These are phyloP conservation scores for Elegia similella DNA, from an alignment of 2,888 invertebrate species.

Conservation along the genomic window DNA sequence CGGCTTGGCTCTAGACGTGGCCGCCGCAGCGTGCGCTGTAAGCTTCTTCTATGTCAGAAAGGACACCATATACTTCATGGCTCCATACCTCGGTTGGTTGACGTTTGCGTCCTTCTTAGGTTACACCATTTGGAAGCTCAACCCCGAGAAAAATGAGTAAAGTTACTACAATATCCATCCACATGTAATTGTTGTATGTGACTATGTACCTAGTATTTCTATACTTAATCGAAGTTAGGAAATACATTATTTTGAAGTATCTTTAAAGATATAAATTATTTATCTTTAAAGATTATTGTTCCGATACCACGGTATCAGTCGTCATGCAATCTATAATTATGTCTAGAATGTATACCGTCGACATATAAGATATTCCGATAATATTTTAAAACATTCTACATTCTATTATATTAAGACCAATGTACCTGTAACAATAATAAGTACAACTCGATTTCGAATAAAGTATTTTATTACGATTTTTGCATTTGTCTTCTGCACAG, in stretches of 20 bases:
- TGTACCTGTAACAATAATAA: not conserved
- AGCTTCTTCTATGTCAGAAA: constrained; percentile 84
- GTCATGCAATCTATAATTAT: not conserved
- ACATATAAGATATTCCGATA: not conserved
- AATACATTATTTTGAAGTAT: too few relatives aligned
- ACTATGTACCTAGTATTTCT: too few relatives aligned
- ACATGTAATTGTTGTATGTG: too few relatives aligned
- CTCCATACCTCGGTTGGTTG: constrained; percentile 90
- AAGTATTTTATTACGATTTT: not conserved
- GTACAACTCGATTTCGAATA: not conserved
- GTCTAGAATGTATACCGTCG: not conserved
- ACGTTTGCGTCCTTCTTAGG: constrained; percentile 86
- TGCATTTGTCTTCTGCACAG: not conserved
- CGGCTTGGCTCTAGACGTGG: constrained; percentile 79
- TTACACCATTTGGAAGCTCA: constrained; percentile 82
- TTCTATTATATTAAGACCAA: not conserved
- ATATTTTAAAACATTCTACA: not conserved
- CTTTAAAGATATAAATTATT: too few relatives aligned
- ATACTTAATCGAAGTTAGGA: too few relatives aligned
- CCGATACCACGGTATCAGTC: not conserved
- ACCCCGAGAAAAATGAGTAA: constrained; percentile 30
- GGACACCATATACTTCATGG: constrained; percentile 84
- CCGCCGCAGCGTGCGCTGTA: constrained; percentile 80
- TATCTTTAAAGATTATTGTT: too few relatives aligned
- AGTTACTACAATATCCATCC: too few relatives aligned